phyloP scores from a whole-genome alignment of 1,140 invertebrate genomes.

The Eubasilissa regina region DNA sequence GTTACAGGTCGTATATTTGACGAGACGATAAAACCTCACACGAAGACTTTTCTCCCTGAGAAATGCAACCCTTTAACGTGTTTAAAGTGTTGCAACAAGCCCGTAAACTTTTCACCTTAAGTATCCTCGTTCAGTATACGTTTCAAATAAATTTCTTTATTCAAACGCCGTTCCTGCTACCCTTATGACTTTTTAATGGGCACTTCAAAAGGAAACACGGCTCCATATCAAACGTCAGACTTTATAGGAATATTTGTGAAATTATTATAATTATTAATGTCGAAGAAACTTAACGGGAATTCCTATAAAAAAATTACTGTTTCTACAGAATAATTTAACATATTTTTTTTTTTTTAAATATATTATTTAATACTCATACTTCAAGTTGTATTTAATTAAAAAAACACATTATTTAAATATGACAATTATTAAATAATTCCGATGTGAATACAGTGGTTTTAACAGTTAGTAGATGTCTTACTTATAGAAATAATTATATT shows the following conservation, averaged over 20 bases:
- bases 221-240: constrained; percentile 18
- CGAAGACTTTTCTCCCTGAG: constrained; percentile 7
- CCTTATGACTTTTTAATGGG: constrained; percentile 36
- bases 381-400: too few species aligned
- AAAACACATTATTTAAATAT: too few species aligned
- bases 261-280: constrained; percentile 13
- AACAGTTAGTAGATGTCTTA: too few species aligned
- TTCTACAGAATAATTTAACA: too few species aligned
- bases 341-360: too few species aligned
- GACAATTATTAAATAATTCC: too few species aligned
- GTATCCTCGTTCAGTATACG: neutral
- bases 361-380: too few species aligned
- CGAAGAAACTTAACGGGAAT: neutral
- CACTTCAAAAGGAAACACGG: constrained; percentile 22
- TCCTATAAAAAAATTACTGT: too few species aligned
- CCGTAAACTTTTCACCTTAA: constrained; percentile 27
- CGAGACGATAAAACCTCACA: neutral
- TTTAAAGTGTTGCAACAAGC: constrained; percentile 9
- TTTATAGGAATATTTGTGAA: neutral
- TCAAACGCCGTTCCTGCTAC: constrained; percentile 18
- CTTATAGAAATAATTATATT: too few species aligned
- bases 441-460: too few species aligned
- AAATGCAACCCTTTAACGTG: constrained; percentile 25
- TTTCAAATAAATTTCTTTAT: constrained; percentile 30
- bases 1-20: too few species aligned